Evolutionary conservation across 2,113 vertebrate species (phyloP), one percentile per base, ranked within the genome.

Genomic region (Pagrus major): DNA sequence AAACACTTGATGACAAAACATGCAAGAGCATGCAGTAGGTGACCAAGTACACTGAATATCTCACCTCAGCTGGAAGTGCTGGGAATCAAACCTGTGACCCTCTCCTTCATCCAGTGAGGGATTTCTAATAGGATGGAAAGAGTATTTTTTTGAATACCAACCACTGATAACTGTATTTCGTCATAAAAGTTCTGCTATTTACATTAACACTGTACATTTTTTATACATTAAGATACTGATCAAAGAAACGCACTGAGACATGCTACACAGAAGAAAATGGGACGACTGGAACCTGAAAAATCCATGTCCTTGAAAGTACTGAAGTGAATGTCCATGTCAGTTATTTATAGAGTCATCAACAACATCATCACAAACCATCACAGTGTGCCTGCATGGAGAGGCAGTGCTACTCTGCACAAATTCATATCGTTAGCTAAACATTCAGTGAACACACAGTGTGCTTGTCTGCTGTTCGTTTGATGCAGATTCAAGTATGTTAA

Each of bases 31-130:
- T 76, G 56, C 78, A 80, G 51, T 2, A 2, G 3, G 23, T 4
- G 52, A 21, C 16, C 0, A 23, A 29, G 41, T 1, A 12, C 12
- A 6, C 9, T 29, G 14, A 37, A 68, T 16, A 27, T 71, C 94
- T 95, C 94, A 95, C 94, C 94, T 94, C 86, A 95, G 89, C 88
- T 94, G 93, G 92, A 95, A 94, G 88, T 94, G 94, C 91, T 94
- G 93, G 73, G 91, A 91, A 86, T 94, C 94, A 92, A 93, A 94
- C 89, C 91, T 94, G 93, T 93, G 93, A 90, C 90, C 87, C 65
- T 94, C 94, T 59, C 89, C 91, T 15, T 94, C 94, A 70, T 95
- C 94, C 86, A 95, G 85, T 7, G 93, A 94, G 74, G 93, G 70
- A 86, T 95, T 95, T 94, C 94, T 95, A 85, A 85, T 76, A 60